Conservation (phyloP, 2,113 vertebrate species). For the Scomber colias region DNA sequence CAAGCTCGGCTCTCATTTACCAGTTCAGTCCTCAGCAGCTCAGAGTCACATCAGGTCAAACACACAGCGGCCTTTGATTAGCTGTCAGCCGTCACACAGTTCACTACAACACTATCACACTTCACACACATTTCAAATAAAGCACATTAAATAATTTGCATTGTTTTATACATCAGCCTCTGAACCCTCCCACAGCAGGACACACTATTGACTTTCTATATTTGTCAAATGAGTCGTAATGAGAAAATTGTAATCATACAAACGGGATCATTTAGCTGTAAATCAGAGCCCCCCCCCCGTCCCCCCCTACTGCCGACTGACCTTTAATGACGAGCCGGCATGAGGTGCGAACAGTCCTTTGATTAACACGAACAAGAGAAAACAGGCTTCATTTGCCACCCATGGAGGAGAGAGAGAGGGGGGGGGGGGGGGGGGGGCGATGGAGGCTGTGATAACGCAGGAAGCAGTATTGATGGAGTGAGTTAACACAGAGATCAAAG, state of each 20-base stretch:
- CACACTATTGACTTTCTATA: background rate
- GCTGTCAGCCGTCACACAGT: too few relatives aligned
- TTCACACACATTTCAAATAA: too few relatives aligned
- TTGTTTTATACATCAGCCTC: background rate
- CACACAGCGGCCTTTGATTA: too few relatives aligned
- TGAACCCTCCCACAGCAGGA: background rate
- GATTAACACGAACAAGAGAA: slow-evolving; percentile 59
- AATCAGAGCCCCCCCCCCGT: slow-evolving; percentile 1
- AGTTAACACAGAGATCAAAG: slow-evolving; percentile 60
- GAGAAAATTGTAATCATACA: slow-evolving; percentile 25
- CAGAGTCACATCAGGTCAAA: too few relatives aligned
- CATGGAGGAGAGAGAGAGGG: slow-evolving; percentile 9
- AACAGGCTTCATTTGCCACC: slow-evolving; percentile 53
- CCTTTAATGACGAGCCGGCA: slow-evolving; percentile 58
- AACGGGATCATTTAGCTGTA: slow-evolving; percentile 1
- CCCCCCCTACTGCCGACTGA: slow-evolving; percentile 31
- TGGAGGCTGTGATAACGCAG: slow-evolving; percentile 33
- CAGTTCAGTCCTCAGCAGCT: too few relatives aligned
- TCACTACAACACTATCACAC: too few relatives aligned
- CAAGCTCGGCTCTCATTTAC: too few relatives aligned
- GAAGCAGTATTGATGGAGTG: slow-evolving; percentile 48
- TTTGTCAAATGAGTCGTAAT: background rate
- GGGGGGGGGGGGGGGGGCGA: background rate
- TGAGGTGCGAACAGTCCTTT: slow-evolving; percentile 39
- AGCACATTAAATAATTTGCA: too few relatives aligned